A percentile compares a stretch with the other conserved stretches of the same genome.
Evolutionary conservation across 2,888 invertebrate species (phyloP).

Genomic region (Protonemura montana): DNA sequence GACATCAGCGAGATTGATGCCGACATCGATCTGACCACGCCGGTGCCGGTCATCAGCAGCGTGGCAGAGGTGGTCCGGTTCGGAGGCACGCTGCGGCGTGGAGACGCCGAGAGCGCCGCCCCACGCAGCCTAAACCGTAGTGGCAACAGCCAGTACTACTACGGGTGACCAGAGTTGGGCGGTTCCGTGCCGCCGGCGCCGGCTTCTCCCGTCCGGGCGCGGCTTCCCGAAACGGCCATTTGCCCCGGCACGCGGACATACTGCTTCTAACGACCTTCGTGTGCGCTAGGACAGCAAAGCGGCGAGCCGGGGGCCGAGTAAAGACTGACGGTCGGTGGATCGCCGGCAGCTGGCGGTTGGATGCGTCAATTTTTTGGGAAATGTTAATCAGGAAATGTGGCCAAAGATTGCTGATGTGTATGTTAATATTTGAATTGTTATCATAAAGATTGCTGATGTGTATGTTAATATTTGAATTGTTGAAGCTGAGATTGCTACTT

Average conservation of each 20-base stretch:
- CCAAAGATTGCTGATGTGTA: neutral
- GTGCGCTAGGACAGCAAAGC: neutral
- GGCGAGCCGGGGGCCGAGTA: neutral
- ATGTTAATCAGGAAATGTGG: neutral
- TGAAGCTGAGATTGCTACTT: neutral
- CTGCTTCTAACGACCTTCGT: slow-evolving; percentile 62
- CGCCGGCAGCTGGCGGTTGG: neutral
- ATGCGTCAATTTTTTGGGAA: neutral
- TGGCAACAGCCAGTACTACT: slow-evolving; percentile 75
- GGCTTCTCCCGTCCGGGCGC: slow-evolving; percentile 34
- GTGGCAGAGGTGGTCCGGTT: slow-evolving; percentile 55
- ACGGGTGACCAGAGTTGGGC: slow-evolving; percentile 73
- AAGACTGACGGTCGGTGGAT: neutral
- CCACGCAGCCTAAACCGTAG: slow-evolving; percentile 71
- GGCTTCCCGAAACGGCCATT: slow-evolving; percentile 54
- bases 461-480: neutral
- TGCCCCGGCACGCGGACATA: slow-evolving; percentile 65
- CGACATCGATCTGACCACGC: slow-evolving; percentile 77
- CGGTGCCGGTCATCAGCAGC: slow-evolving; percentile 53
- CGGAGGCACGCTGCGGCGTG: slow-evolving; percentile 53
- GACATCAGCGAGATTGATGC: slow-evolving; percentile 87
- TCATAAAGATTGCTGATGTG: neutral
- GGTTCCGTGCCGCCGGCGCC: slow-evolving; percentile 43
- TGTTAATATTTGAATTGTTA: neutral
- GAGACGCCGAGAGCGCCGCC: slow-evolving; percentile 56